phyloP scores from a whole-genome alignment of 2,113 vertebrate genomes.

The Tetrax tetrax region DNA sequence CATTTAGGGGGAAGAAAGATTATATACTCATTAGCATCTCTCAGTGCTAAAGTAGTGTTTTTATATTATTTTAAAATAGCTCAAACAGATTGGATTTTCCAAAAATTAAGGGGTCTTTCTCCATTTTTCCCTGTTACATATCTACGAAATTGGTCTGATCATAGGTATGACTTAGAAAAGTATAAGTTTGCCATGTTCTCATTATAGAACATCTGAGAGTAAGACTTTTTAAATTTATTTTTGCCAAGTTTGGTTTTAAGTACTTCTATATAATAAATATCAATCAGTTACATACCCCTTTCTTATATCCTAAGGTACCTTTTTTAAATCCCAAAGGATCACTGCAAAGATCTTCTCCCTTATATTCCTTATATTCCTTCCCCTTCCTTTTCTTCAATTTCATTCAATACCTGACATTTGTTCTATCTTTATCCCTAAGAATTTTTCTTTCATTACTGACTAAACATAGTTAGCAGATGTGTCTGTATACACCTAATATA shows the following conservation, averaged over 20 bases:
- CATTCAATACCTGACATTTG: background rate
- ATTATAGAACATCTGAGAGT: background rate
- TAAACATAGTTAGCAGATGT: background rate
- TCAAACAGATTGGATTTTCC: background rate
- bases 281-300: background rate
- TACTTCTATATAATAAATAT: background rate
- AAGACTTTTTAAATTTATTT: background rate
- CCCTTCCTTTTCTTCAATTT: background rate
- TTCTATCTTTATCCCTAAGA: background rate
- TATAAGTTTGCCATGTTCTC: background rate
- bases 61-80: background rate
- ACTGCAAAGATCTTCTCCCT: background rate
- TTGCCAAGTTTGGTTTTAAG: background rate
- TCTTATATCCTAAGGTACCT: background rate
- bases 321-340: background rate
- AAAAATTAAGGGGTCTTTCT: background rate
- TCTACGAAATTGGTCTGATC: background rate
- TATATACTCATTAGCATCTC: background rate
- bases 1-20: background rate
- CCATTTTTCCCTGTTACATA: background rate
- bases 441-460: background rate
- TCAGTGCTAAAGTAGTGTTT: background rate
- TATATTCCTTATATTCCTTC: background rate
- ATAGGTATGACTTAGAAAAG: background rate
- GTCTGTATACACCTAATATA: background rate